phyloP scores from a whole-genome alignment of 2,888 invertebrate genomes.

The Tetropium fuscum region DNA sequence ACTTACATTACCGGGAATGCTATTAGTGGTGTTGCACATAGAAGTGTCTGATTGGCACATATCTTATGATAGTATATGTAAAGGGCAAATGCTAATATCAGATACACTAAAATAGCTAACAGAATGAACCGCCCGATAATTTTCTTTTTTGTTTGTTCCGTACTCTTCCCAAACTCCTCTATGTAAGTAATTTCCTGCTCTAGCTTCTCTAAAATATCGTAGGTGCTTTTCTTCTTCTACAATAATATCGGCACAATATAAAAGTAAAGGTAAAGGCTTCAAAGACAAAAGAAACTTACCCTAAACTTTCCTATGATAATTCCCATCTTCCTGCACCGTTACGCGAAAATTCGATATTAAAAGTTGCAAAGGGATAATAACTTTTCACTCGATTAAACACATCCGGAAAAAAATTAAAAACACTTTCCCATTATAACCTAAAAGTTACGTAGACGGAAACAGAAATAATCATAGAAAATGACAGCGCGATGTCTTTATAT shows the following conservation, averaged over 20 bases:
- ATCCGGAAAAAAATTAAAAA: slow-evolving; percentile 8
- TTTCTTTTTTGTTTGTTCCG: slow-evolving; percentile 84
- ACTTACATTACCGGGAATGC: slow-evolving; percentile 88
- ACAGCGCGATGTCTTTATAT: too few species aligned
- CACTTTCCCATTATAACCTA: slow-evolving; percentile 25
- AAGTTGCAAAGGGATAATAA: slow-evolving; percentile 4
- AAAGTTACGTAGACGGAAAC: too few species aligned
- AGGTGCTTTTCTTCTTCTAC: slow-evolving; percentile 71
- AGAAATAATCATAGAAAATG: too few species aligned
- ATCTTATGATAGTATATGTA: slow-evolving; percentile 86
- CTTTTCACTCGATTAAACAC: slow-evolving; percentile 12
- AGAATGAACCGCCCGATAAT: slow-evolving; percentile 82
- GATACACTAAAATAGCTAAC: slow-evolving; percentile 73
- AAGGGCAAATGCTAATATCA: slow-evolving; percentile 79
- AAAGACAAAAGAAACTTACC: slow-evolving; percentile 66
- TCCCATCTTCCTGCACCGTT: slow-evolving; percentile 68
- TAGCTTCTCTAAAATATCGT: slow-evolving; percentile 75
- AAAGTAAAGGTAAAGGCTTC: background rate
- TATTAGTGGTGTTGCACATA: slow-evolving; percentile 83
- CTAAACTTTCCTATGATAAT: slow-evolving; percentile 76
- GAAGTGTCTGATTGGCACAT: slow-evolving; percentile 77
- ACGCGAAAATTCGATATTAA: background rate
- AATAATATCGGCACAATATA: slow-evolving; percentile 26
- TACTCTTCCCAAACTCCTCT: slow-evolving; percentile 82
- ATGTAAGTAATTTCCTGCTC: slow-evolving; percentile 85